Base-by-base conservation (phyloP, 2,888 invertebrate species). In the Drosophila robusta region DNA sequence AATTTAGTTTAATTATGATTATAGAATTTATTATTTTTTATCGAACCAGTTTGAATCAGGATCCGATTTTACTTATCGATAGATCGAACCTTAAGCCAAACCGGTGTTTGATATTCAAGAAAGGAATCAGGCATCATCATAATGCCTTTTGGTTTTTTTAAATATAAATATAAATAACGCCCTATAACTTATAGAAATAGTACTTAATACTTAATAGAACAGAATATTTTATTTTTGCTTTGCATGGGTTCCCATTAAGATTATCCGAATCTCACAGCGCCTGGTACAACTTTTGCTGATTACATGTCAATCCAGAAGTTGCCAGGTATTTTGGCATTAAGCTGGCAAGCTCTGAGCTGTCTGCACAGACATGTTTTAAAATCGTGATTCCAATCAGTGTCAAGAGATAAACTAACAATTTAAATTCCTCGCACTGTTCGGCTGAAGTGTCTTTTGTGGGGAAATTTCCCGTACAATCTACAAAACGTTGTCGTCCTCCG, bases 391-490 rank as follows among this genome's bases (percentile, higher is more conserved):
- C 77, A 78, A 78, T 78, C 77, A 78, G 75, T 78, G 77, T 71
- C 77, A 71, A 45, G 42, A 67, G 82, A 85, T 85, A 82, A 78
- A 77, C 77, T 69, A 75, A 82, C 82, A 75, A 79, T 85, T 81
- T 85, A 81, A 85, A 81, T 85, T 79, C 70, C 75, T 74, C 50
- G 39, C 62, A 66, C 63, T 60, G 63, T 70, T 63, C 47, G 26
- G 42, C 29, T 65, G 24, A 61, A 69, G 54, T 69, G 36, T 24
- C 44, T 52, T 58, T 57, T 58, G 47, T 38, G 55, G 51, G 34
- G 12, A 50, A 64, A 55, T 50, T 49, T 50, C 11, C 22, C 54
- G 24, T 55, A 36, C 55, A 70, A 29, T 54, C 36, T 51, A 44
- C 41, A 39, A 46, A 61, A 52, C 50, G 51, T 57, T 58, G 54